Conservation (phyloP, 2,888 invertebrate genomes). For the Acleris emargana region DNA sequence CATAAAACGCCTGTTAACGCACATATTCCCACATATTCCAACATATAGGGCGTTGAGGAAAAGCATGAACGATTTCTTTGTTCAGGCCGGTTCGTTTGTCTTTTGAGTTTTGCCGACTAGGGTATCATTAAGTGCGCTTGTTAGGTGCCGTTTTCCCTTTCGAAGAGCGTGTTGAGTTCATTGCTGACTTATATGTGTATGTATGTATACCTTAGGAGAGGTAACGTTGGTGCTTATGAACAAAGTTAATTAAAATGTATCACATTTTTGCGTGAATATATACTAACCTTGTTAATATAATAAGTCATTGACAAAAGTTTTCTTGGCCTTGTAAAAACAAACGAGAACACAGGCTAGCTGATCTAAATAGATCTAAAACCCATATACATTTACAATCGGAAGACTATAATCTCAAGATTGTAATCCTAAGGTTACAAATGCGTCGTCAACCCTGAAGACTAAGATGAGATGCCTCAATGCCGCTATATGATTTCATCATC, state of each 20-base stretch:
- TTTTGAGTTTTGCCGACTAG: constrained; percentile 68
- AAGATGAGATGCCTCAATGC: too few relatives aligned
- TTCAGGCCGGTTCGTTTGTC: constrained; percentile 64
- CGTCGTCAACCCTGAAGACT: too few relatives aligned
- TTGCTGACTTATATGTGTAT: constrained; percentile 38
- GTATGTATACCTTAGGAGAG: background rate
- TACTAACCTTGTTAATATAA: background rate
- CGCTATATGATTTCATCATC: too few relatives aligned
- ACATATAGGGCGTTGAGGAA: constrained; percentile 48
- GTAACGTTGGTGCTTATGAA: background rate
- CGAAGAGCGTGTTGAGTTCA: constrained; percentile 47
- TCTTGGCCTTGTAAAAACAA: too few relatives aligned
- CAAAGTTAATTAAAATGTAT: too few relatives aligned
- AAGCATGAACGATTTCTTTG: constrained; percentile 64
- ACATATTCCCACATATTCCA: background rate
- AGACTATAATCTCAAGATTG: too few relatives aligned
- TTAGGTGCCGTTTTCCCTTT: constrained; percentile 57
- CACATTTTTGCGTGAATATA: background rate
- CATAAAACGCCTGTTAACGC: constrained; percentile 6
- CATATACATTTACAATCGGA: too few relatives aligned
- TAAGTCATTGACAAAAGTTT: too few relatives aligned
- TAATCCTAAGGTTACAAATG: too few relatives aligned
- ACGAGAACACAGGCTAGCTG: too few relatives aligned
- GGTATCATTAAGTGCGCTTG: constrained; percentile 72
- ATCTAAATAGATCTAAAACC: too few relatives aligned